Evolutionary conservation across 2,797 vertebrate genomes (phyloP), one percentile per base, ranked within the genome.

Genomic region (Halcyon badia): DNA sequence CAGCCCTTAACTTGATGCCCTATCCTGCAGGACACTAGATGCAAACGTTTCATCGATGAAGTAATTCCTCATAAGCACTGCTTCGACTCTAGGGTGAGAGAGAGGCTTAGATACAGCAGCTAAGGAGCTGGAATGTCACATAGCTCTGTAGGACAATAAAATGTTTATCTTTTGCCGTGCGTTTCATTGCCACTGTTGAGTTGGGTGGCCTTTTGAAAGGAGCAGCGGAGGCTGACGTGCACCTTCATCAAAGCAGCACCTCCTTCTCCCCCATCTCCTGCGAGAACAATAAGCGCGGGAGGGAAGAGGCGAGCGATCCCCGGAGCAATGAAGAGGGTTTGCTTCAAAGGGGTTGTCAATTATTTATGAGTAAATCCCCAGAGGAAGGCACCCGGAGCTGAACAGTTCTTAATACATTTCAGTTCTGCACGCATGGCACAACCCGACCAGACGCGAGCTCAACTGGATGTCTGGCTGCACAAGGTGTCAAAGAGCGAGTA

Each of bases 321-420:
- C 0, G 0, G 39, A 65, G 73, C 87, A 95, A 97, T 85, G 90
- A 95, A 95, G 86, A 95, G 91, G 92, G 94, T 96, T 89, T 80
- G 91, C 92, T 96, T 92, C 95, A 90, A 60, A 72, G 57, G 46
- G 46, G 41, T 68, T 73, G 84, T 95, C 89, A 95, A 90, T 95
- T 95, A 96, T 97, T 95, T 94, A 97, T 87, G 83, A 96, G 89
- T 77, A 79, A 97, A 91, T 93, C 35, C 70, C 83, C 77, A 94
- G 87, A 90, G 35, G 77, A 95, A 90, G 83, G 58, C 39, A 61
- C 84, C 77, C 1, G 0, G 88, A 82, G 91, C 80, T 15, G 66
- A 95, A 65, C 88, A 30, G 57, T 51, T 97, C 90, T 94, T 83
- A 87, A 75, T 84, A 87, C 4, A 3, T 93, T 93, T 90, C 73